phyloP scores from a whole-genome alignment of 2,113 vertebrate genomes.

The Falcunculus frontatus region DNA sequence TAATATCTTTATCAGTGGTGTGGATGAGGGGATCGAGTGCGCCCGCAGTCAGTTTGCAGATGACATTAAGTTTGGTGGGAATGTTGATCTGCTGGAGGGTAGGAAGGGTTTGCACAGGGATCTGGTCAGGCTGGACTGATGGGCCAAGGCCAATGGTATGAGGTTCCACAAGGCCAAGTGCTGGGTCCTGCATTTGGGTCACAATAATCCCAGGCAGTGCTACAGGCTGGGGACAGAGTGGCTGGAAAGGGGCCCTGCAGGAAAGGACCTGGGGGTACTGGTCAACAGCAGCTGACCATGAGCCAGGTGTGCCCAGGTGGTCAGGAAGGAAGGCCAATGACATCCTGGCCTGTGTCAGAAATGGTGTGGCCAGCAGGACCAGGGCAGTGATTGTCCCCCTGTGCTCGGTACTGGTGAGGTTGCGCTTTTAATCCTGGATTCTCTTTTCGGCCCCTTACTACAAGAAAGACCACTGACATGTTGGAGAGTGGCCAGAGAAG shows the following conservation, averaged over 20 bases:
- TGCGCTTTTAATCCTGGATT: background rate
- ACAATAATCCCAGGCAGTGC: background rate
- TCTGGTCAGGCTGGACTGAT: background rate
- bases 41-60: background rate
- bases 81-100: background rate
- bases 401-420: background rate
- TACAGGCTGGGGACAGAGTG: background rate
- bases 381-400: background rate
- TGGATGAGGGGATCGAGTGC: background rate
- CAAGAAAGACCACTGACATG: background rate
- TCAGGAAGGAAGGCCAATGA: background rate
- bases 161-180: background rate
- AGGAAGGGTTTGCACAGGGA: background rate
- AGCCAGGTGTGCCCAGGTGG: background rate
- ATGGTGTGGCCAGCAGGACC: background rate
- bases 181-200: background rate
- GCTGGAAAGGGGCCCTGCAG: background rate
- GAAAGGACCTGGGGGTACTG: background rate
- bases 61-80: background rate
- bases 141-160: accelerated
- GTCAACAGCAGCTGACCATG: background rate
- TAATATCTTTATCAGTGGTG: background rate
- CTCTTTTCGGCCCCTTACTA: background rate
- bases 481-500: background rate
- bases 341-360: background rate